Base-by-base conservation (phyloP, 2,888 invertebrate species). In the Mesorhabditis belari region DNA sequence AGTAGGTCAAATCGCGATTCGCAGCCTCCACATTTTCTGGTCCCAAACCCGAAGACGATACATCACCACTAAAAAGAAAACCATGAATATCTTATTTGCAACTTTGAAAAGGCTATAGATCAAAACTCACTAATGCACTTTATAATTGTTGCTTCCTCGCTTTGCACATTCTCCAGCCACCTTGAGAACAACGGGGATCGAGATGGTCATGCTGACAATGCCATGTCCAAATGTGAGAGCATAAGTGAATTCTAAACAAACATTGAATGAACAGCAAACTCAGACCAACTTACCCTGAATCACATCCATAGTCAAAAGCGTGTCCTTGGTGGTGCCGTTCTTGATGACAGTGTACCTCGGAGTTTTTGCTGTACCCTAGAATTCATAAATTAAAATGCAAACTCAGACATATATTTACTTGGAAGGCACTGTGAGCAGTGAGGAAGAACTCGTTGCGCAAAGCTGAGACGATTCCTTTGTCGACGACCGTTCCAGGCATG, bases 401-500 rank as follows among this genome's bases (percentile, higher is more conserved):
- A 24, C n/a, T 23, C 12, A n/a, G 44, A 35, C 44, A 9, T 35
- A n/a, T 23, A 17, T 27, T 35, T 24, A 62, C 63, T 29, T 66
- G 62, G 49, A 65, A 60, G 4, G 70, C 66, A 4, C 55, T 49
- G 6, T 65, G 60, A 9, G 60, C 21, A 5, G 64, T 54, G 24
- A 60, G 28, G 26, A 57, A 70, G 58, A 64, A 70, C 26, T 70
- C 67, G 6, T 25, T 58, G 24, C 58, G 5, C 2, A 58, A 51
- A 9, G 65, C 58, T 6, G 44, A 57, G 9, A 70, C 67, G 51
- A 70, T 61, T n/a, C 23, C 26, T 0, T 49, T 5, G 49, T 70
- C 67, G 29, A 70, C 52, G n/a, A 66, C 60, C 6, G 65, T 61
- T 55, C 70, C 70, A 0, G 67, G 61, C 12, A 26, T 26, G 6